A percentile compares a stretch with the other conserved stretches of the same genome.
Evolutionary conservation across 2,888 invertebrate species (phyloP).

Genomic region (Sinotaia quadrata): DNA sequence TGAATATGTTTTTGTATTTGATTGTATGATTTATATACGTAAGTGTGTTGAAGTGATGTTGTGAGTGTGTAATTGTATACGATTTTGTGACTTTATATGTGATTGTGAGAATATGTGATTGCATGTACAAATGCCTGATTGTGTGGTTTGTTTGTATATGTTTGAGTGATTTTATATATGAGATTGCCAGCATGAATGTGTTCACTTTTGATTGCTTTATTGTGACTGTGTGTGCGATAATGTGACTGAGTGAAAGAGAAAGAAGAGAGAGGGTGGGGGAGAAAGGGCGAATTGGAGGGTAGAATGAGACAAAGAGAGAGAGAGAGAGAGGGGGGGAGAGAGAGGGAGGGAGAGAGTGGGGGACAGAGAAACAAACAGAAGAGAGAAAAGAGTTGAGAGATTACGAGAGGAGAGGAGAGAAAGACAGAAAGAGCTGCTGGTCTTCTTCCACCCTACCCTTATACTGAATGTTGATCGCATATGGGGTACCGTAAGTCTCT

Average conservation of each 20-base stretch:
- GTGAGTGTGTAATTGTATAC: too few species aligned
- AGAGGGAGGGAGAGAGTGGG: constrained; percentile 1
- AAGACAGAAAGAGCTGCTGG: too few species aligned
- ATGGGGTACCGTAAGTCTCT: too few species aligned
- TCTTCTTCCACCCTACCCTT: too few species aligned
- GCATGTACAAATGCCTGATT: neutral
- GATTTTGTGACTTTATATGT: neutral
- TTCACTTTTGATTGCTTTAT: neutral
- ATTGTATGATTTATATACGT: too few species aligned
- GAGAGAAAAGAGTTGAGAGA: too few species aligned
- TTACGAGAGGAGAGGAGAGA: too few species aligned
- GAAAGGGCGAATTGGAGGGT: neutral
- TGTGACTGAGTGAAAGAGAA: neutral
- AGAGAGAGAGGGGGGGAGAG: neutral
- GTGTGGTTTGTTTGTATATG: neutral
- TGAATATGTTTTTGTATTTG: too few species aligned
- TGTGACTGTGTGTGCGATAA: neutral
- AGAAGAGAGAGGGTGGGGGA: neutral
- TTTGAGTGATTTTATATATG: neutral
- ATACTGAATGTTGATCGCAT: too few species aligned
- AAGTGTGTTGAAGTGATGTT: too few species aligned
- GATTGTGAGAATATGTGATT: neutral
- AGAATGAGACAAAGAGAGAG: neutral
- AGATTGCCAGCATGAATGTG: neutral
- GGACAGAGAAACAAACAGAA: constrained; percentile 10